Evolutionary conservation across 2,888 invertebrate species (phyloP), one percentile per base, ranked within the genome.

Genomic region (Brachypterus glaber): DNA sequence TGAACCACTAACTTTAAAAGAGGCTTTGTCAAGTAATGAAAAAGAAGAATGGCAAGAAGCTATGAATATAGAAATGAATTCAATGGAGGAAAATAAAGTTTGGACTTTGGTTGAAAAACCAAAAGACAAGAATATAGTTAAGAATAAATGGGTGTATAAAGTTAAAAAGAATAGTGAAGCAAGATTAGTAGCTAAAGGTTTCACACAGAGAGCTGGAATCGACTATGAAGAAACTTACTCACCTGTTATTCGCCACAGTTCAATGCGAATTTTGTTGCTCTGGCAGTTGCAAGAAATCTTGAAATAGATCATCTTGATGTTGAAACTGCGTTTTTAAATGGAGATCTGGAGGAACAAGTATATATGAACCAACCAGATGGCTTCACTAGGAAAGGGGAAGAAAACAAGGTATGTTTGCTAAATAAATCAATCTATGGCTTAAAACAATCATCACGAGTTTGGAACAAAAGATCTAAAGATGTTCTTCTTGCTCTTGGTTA

Each of bases 241-340:
- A 31, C 44, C 47, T 14, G 47, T 47, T 8, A 40, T 49, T 4
- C 33, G 42, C 14, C 33, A 39, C 40, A 36, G 37, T 21, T 30
- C 43, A 43, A 40, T 34, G 26, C 49, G 29, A 38, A 45, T 30
- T 15, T 47, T n/a, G 38, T 54, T 38, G 41, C 46, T 12, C 30
- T 51, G 12, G 29, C 49, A 9, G 41, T 37, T 8, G 29, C 49
- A 36, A 18, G 39, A 21, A 32, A 49, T 37, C 35, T 52, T 29
- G 33, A 49, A 36, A 30, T 45, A 12, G 48, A 39, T 34, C 51
- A 51, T 34, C 47, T 52, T 33, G 50, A 51, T 43, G 49, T 51
- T 5, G 46, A 40, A 21, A 49, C 51, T 29, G 53, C 53, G 27
- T 51, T 52, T 35, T 39, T 52, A 9, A 49, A 55, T 50, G 50